Percentiles rank a stretch among this genome's conserved stretches.
These are phyloP conservation scores for Electrona antarctica DNA, from an alignment of 2,113 vertebrate species.

Conservation along the genomic window DNA sequence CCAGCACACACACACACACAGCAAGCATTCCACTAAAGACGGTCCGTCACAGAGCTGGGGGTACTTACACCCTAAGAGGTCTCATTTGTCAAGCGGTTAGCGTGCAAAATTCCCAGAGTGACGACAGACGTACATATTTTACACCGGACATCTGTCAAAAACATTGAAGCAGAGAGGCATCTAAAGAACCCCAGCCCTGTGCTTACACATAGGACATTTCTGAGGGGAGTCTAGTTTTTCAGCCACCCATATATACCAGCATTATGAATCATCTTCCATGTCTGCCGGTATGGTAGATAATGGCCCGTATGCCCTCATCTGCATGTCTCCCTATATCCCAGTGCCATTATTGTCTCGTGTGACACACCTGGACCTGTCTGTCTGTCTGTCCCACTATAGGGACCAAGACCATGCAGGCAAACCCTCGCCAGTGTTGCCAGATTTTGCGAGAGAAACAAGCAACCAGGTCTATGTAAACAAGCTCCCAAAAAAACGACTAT, in stretches of 20 bases:
- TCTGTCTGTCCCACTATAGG: too few relatives aligned
- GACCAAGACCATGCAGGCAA: too few relatives aligned
- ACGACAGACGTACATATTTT: neutral
- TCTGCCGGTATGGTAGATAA: constrained; percentile 10
- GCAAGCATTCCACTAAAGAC: neutral
- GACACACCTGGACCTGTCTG: constrained; percentile 9
- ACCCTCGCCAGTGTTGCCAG: too few relatives aligned
- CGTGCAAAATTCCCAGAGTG: constrained; percentile 11
- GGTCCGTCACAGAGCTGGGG: neutral
- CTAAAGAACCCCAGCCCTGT: neutral
- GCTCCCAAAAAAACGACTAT: too few relatives aligned
- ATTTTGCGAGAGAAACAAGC: too few relatives aligned
- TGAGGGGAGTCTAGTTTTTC: neutral
- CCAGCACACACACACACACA: neutral
- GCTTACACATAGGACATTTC: constrained; percentile 4
- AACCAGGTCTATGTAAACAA: too few relatives aligned
- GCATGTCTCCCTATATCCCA: neutral
- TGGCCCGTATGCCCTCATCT: constrained; percentile 37
- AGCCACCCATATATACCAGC: constrained; percentile 13
- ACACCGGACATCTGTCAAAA: constrained; percentile 1
- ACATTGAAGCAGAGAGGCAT: neutral
- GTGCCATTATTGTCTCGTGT: constrained; percentile 36
- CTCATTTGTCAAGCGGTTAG: constrained; percentile 21
- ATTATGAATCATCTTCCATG: constrained; percentile 12
- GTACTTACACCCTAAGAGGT: constrained; percentile 11